Conservation (phyloP, 2,888 invertebrate genomes). For the Mythimna loreyi region DNA sequence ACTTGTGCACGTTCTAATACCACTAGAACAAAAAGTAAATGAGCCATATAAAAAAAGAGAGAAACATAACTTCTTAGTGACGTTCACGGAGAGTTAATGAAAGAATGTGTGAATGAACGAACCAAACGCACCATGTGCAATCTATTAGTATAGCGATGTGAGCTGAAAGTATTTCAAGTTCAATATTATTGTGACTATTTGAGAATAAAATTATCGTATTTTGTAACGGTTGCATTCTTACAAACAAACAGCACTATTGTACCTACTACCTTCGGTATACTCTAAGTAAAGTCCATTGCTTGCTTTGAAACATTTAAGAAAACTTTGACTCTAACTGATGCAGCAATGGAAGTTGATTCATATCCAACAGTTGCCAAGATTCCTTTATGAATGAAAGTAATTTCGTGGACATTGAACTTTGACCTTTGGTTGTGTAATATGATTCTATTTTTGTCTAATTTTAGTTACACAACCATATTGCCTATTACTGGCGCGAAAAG, state of each 20-base stretch:
- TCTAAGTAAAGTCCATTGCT: constrained; percentile 17
- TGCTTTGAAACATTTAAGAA: not conserved
- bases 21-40: not conserved
- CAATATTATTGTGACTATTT: constrained; percentile 46
- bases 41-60: constrained; percentile 3
- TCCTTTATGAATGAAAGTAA: constrained; percentile 42
- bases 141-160: constrained; percentile 43
- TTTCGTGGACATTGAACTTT: constrained; percentile 44
- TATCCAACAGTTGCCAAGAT: not conserved
- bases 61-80: constrained; percentile 2
- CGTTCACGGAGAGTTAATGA: constrained; percentile 6
- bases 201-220: constrained; percentile 47
- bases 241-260: constrained; percentile 16
- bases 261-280: constrained; percentile 14
- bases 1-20: not conserved
- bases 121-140: constrained; percentile 37
- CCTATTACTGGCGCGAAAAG: constrained; percentile 12
- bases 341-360: constrained; percentile 14
- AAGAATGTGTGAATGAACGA: constrained; percentile 42
- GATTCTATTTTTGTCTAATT: constrained; percentile 27
- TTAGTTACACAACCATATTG: constrained; percentile 27
- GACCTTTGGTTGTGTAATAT: constrained; percentile 39
- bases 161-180: constrained; percentile 65
- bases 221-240: constrained; percentile 37
- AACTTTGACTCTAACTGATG: not conserved